Base-by-base conservation (phyloP, 2,888 invertebrate species). In the Epinotia brunnichana region DNA sequence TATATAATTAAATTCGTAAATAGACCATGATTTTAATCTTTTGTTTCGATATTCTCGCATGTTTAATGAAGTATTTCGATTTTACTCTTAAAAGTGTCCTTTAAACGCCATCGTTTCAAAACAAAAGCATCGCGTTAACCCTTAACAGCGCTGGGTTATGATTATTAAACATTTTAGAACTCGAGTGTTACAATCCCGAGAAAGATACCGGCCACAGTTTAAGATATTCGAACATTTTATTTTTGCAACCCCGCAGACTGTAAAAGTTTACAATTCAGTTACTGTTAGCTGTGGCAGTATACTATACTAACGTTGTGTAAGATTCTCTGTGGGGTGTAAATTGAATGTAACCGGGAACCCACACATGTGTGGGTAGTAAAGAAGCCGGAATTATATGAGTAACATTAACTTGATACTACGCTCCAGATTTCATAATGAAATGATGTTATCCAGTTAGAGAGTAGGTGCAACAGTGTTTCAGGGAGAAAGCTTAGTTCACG, bases 161-260 rank as follows among this genome's bases (percentile, higher is more conserved):
- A 79, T 82, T 83, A 83, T 81, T 84, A 83, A 82, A 81, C 80
- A 80, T 81, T 83, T 83, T 80, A 81, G 85, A 83, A 74, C 76
- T 76, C 74, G 68, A 74, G 75, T 74, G 75, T 76, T 69, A 76
- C 75, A 73, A 75, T 74, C 61, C 74, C 73, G 59, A 76, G 78
- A 74, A 82, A 85, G 82, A 82, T 82, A 77, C 75, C 39, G 56
- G 41, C 10, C 80, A 82, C 77, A 83, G 80, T 4, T 24, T 75
- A 74, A 54, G 70, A 76, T 70, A 70, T n/a, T 0, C 3, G 2
- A 53, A 15, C 15, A 9, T 15, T 48, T 41, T 11, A 41, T 59
- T 19, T 11, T 19, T 15, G 7, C 9, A 21, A 60, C 13, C 35
- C 5, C 0, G 29, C 68, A 69, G 69, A 69, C 54, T 19, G 13